A percentile compares a stretch with the other conserved stretches of the same genome.
Conservation (phyloP, 2,797 vertebrate species). For the Oryzias sinensis region DNA sequence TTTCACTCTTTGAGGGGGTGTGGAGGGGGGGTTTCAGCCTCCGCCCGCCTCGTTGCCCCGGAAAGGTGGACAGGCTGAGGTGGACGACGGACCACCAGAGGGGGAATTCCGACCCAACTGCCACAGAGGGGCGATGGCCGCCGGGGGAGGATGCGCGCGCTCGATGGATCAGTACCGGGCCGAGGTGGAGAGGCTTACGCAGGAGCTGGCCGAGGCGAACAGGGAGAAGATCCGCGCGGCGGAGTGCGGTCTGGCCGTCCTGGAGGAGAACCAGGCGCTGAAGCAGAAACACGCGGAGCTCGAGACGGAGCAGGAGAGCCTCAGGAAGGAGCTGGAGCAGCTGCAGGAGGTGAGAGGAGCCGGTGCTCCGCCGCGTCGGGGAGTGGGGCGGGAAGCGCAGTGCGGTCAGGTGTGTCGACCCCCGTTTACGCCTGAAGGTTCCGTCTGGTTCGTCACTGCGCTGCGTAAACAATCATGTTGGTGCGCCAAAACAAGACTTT, state of each 20-base stretch:
- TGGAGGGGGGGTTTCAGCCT: conserved; percentile 63
- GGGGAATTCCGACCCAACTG: conserved; percentile 5
- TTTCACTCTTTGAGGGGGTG: conserved; percentile 4
- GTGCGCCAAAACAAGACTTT: no score
- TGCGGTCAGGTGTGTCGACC: conserved; percentile 27
- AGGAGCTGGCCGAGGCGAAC: conserved; percentile 92
- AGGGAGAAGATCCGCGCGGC: conserved; percentile 96
- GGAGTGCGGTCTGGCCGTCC: conserved; percentile 93
- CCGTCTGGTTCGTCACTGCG: not conserved
- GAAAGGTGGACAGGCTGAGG: conserved; percentile 20
- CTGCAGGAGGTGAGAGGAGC: conserved; percentile 85
- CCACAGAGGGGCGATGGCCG: conserved; percentile 74
- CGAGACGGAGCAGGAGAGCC: conserved; percentile 88
- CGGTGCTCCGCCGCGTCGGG: not conserved
- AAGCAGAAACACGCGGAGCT: conserved; percentile 94
- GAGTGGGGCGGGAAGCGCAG: conserved; percentile 12
- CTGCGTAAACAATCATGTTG: not conserved
- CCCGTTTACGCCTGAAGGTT: not conserved
- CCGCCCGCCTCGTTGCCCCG: conserved; percentile 59
- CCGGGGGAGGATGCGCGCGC: conserved; percentile 81
- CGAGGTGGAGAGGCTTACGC: conserved; percentile 89
- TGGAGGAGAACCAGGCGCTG: conserved; percentile 96
- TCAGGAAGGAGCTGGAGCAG: conserved; percentile 92
- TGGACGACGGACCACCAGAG: conserved; percentile 32
- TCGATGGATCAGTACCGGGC: conserved; percentile 87